These are phyloP conservation scores for Diachrysia chrysitis DNA, from an alignment of 2,888 invertebrate species.

Conservation along the genomic window DNA sequence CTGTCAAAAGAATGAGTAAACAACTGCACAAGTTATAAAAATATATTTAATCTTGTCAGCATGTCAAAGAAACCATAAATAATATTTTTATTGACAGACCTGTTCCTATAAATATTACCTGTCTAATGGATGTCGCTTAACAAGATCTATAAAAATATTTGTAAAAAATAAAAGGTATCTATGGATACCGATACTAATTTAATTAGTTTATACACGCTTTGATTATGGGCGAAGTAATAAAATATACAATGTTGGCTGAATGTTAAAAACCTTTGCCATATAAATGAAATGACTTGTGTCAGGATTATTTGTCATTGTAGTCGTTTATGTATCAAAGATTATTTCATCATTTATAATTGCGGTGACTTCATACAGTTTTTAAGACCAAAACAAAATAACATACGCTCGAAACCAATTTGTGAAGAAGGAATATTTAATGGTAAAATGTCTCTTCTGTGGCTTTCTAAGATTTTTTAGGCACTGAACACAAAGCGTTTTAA, in stretches of 20 bases:
- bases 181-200: constrained; percentile 38
- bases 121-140: constrained; percentile 35
- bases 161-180: constrained; percentile 33
- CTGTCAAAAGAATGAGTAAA: constrained; percentile 1
- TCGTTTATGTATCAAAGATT: neutral
- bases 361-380: constrained; percentile 4
- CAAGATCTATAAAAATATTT: constrained; percentile 31
- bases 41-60: constrained; percentile 33
- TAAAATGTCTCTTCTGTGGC: neutral
- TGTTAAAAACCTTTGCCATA: constrained; percentile 3
- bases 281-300: neutral
- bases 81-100: constrained; percentile 51
- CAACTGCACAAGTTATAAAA: neutral
- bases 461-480: neutral
- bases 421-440: neutral
- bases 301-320: neutral
- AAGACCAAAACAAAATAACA: neutral
- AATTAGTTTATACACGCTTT: constrained; percentile 31
- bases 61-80: constrained; percentile 53
- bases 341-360: neutral
- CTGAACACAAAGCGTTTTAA: neutral
- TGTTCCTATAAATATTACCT: constrained; percentile 43
- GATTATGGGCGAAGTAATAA: constrained; percentile 10
- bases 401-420: neutral
- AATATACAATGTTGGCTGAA: constrained; percentile 10